Evolutionary conservation across 37 sponge, comb jelly and placozoan genomes (phyloP), one percentile per base, ranked within the genome.

Genomic region (Agelas oroides): DNA sequence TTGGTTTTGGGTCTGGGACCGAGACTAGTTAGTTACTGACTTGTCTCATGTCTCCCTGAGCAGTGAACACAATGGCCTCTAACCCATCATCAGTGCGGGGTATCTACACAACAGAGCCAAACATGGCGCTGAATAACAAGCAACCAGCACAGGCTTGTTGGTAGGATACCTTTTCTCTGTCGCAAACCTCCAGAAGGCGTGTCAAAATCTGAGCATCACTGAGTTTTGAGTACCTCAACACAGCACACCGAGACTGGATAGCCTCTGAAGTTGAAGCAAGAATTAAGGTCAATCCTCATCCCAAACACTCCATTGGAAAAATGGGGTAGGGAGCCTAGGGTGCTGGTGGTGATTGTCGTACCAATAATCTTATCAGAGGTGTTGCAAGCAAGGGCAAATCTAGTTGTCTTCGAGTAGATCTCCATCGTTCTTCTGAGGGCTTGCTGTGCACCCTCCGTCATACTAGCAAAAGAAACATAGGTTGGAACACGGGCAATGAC

Each of bases 41-140:
- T 83, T 98, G 99, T 82, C 99, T 83, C 99, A 98, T 98, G 84
- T 98, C 99, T 20, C 99, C 99, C 68, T 98, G 97, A 32, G 99
- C 97, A 33, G 99, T 98, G 88, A 98, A 98, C 18, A 98, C 86
- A 1, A 96, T 58, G 0, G 99, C 99, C 74, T 98, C 99, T 38
- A 98, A 54, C 19, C 99, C 99, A 70, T 96, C 99, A 73, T 98
- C 97, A 70, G 92, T 88, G 30, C 77, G 84, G 18, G 77, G 46
- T 11, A 95, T 89, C 96, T 95, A 39, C 19, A 61, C 8, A 8
- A 46, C 46, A 46, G 8, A 46, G 6, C 46, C 46, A 46, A 46
- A 46, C 46, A 8, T 46, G 46, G n/a, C n/a, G n/a, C n/a, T n/a
- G n/a, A n/a, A n/a, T n/a, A n/a, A n/a, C n/a, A n/a, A n/a, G n/a